phyloP scores from a whole-genome alignment of 2,113 vertebrate genomes.

The Thryonomys swinderianus region DNA sequence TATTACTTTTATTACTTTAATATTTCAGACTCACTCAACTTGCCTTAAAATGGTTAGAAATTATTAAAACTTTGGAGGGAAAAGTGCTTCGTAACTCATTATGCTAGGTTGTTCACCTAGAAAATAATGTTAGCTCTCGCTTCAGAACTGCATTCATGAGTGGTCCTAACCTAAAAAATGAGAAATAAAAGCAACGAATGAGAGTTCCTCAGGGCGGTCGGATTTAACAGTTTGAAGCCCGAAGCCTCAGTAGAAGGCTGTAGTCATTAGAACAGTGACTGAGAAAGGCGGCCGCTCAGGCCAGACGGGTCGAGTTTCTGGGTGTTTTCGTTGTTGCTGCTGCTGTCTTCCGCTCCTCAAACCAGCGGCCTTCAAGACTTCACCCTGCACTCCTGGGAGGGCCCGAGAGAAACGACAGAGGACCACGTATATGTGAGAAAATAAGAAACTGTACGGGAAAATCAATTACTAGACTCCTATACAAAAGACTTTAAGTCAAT shows the following conservation, averaged over 20 bases:
- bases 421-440: neutral
- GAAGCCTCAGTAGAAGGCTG: neutral
- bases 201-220: neutral
- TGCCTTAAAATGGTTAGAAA: neutral
- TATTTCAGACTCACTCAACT: neutral
- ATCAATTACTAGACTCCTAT: neutral
- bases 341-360: too few relatives aligned
- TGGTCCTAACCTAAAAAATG: neutral
- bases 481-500: neutral
- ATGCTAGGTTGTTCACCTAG: neutral
- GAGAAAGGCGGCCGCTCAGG: neutral
- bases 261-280: neutral
- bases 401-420: fast-evolving
- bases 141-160: neutral
- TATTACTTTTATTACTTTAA: neutral
- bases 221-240: neutral
- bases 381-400: neutral
- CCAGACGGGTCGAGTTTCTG: fast-evolving
- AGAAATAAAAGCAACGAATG: neutral
- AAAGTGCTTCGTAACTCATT: neutral
- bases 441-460: neutral
- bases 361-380: neutral
- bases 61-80: neutral
- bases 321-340: neutral
- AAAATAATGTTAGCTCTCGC: neutral